These are phyloP conservation scores for Dryoscopus gambensis DNA, from an alignment of 2,113 vertebrate species.

Conservation along the genomic window DNA sequence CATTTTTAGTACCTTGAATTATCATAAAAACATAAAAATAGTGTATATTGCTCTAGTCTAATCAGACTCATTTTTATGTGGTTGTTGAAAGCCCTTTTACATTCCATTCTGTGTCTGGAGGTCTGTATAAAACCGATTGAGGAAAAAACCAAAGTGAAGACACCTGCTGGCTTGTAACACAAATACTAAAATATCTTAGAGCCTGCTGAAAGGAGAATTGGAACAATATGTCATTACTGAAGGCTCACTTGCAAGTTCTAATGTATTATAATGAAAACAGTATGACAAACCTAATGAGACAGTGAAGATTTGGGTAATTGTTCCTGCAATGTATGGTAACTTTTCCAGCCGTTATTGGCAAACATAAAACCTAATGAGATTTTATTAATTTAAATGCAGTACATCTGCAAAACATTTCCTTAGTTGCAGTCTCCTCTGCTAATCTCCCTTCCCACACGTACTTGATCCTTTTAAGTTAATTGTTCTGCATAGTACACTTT, in stretches of 20 bases:
- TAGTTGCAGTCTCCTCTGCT: slow-evolving; percentile 75
- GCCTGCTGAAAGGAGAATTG: slow-evolving; percentile 84
- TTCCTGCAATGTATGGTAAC: slow-evolving; percentile 80
- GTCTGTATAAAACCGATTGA: slow-evolving; percentile 85
- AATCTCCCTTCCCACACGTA: slow-evolving; percentile 74
- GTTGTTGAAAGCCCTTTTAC: slow-evolving; percentile 82
- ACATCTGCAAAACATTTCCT: slow-evolving; percentile 85
- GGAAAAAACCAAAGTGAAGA: slow-evolving; percentile 86
- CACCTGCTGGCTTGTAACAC: slow-evolving; percentile 90
- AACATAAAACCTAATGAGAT: slow-evolving; percentile 88
- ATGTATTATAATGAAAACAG: slow-evolving; percentile 92
- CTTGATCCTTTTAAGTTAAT: slow-evolving; percentile 79
- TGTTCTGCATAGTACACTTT: slow-evolving; percentile 68
- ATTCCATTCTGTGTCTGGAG: slow-evolving; percentile 86
- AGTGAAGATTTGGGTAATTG: slow-evolving; percentile 82
- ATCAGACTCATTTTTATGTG: slow-evolving; percentile 85
- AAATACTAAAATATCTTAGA: slow-evolving; percentile 85
- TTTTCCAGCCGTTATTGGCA: slow-evolving; percentile 84
- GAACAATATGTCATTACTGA: slow-evolving; percentile 89
- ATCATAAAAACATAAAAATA: slow-evolving; percentile 77
- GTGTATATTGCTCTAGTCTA: slow-evolving; percentile 68
- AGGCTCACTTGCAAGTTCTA: slow-evolving; percentile 88
- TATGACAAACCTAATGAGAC: slow-evolving; percentile 90
- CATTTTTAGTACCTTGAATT: slow-evolving; percentile 73
- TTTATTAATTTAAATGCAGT: slow-evolving; percentile 86